phyloP scores from a whole-genome alignment of 1,140 invertebrate genomes.

The Drosophila bifasciata region DNA sequence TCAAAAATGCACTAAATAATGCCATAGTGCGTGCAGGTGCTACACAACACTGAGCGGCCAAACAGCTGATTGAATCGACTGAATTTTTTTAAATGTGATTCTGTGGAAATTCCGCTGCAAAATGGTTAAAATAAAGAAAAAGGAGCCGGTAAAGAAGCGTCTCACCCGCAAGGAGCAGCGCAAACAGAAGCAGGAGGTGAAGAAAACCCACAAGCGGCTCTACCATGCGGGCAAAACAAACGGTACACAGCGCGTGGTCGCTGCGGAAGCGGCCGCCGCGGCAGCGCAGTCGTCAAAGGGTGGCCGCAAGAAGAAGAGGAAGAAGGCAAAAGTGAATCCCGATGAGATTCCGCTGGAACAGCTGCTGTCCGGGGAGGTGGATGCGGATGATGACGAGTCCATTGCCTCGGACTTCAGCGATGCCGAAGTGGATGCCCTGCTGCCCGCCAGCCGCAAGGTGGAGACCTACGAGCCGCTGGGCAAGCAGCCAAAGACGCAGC shows the following conservation, averaged over 20 bases:
- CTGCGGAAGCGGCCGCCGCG: conserved; percentile 48
- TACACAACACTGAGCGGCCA: conserved; percentile 16
- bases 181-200: conserved; percentile 86
- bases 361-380: conserved; percentile 59
- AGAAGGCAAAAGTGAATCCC: conserved; percentile 50
- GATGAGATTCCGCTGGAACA: conserved; percentile 59
- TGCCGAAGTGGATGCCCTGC: conserved; percentile 63
- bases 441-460: conserved; percentile 39
- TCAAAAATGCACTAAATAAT: conserved; percentile 26
- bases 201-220: conserved; percentile 84
- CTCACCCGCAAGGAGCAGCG: conserved; percentile 86
- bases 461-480: conserved; percentile 41
- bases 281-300: conserved; percentile 15
- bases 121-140: conserved; percentile 67
- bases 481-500: conserved; percentile 33
- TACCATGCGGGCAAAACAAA: conserved; percentile 71
- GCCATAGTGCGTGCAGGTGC: not conserved
- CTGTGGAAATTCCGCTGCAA: conserved; percentile 5
- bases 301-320: conserved; percentile 41
- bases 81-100: conserved; percentile 15
- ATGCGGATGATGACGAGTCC: conserved; percentile 72
- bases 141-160: conserved; percentile 45
- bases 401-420: conserved; percentile 81
- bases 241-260: conserved; percentile 63
- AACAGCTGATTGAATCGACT: conserved; percentile 48